phyloP scores from a whole-genome alignment of 2,797 vertebrate species.

The Xyrichtys novacula region DNA sequence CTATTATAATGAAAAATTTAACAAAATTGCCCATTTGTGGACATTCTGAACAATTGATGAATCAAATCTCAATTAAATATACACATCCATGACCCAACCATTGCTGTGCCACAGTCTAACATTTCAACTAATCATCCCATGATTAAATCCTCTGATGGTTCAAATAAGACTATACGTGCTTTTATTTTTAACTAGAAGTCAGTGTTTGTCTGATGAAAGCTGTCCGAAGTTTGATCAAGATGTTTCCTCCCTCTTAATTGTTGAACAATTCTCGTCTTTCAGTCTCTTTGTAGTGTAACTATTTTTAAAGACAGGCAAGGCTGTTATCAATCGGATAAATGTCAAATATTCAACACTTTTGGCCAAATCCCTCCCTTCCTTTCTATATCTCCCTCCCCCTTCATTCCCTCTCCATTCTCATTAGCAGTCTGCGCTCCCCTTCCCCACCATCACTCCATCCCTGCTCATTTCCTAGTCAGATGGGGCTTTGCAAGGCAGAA shows the following conservation, averaged over 20 bases:
- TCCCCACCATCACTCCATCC: conserved; percentile 69
- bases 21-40: no score
- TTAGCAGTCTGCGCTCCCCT: conserved; percentile 79
- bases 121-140: conserved; percentile 16
- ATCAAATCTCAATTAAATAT: no score
- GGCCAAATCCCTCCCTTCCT: conserved; percentile 45
- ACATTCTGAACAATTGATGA: no score
- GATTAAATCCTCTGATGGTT: conserved; percentile 25
- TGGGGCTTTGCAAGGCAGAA: conserved; percentile 76
- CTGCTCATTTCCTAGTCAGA: conserved; percentile 82
- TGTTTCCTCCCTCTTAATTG: background rate
- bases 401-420: conserved; percentile 67
- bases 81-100: no score
- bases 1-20: no score
- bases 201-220: conserved; percentile 1
- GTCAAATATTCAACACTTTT: conserved; percentile 71
- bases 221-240: background rate
- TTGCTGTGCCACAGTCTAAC: background rate
- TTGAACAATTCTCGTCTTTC: conserved; percentile 7
- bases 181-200: conserved; percentile 13
- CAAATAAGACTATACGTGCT: background rate
- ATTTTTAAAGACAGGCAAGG: conserved; percentile 46
- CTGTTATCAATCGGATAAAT: conserved; percentile 61
- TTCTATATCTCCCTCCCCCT: conserved; percentile 30
- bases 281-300: conserved; percentile 17